Conservation (phyloP, 2,888 invertebrate species). For the Bembecia ichneumoniformis region DNA sequence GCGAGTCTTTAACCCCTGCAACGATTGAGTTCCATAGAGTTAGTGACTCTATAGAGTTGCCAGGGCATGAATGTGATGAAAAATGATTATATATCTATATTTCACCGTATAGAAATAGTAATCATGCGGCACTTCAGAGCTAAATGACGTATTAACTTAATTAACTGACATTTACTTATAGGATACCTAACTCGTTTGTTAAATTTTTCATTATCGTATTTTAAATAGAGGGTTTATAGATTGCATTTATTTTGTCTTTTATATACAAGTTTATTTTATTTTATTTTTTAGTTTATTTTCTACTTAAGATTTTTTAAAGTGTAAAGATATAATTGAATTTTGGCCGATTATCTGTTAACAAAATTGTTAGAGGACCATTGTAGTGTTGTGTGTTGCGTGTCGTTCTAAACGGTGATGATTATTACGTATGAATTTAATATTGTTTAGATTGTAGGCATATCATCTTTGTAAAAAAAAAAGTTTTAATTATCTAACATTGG, state of each 20-base stretch:
- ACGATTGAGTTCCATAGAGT: too few relatives aligned
- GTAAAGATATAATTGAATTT: conserved; percentile 50
- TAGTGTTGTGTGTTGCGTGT: conserved; percentile 9
- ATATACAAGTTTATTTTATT: conserved; percentile 45
- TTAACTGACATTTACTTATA: conserved; percentile 43
- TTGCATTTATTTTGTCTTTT: conserved; percentile 70
- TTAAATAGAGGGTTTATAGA: conserved; percentile 62
- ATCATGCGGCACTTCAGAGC: conserved; percentile 62
- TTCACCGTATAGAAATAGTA: conserved; percentile 71
- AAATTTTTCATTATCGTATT: conserved; percentile 57
- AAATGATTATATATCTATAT: conserved; percentile 71
- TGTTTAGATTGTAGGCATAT: conserved; percentile 53
- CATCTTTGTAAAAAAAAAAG: conserved; percentile 61
- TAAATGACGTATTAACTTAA: conserved; percentile 24
- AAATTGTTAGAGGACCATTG: conserved; percentile 13
- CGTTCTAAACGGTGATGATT: conserved; percentile 12
- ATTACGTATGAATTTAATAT: conserved; percentile 18
- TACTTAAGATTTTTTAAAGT: conserved; percentile 30
- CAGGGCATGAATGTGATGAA: conserved; percentile 33
- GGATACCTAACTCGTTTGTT: conserved; percentile 55
- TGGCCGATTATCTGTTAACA: conserved; percentile 71
- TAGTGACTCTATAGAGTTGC: conserved; percentile 7
- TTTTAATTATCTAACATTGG: conserved; percentile 49
- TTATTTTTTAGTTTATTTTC: conserved; percentile 56
- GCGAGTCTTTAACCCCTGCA: too few relatives aligned